Percentiles rank a stretch among this genome's conserved stretches.
These are phyloP conservation scores for Heliconius ismenius DNA, from an alignment of 2,888 invertebrate genomes.

Conservation along the genomic window DNA sequence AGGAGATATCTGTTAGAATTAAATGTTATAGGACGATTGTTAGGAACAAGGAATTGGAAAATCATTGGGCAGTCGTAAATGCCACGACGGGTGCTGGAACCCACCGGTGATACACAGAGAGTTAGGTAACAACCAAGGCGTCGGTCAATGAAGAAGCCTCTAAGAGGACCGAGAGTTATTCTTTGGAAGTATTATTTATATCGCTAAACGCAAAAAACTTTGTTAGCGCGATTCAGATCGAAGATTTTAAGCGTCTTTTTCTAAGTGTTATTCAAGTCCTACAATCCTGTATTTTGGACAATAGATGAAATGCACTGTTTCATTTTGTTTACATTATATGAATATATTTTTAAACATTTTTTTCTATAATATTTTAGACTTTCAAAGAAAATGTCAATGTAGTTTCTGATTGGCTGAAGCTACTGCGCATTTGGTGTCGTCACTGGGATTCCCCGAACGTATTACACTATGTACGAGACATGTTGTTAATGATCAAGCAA, in stretches of 20 bases:
- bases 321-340: not conserved
- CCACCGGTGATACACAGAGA: not conserved
- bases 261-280: not conserved
- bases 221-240: conserved; percentile 12
- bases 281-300: not conserved
- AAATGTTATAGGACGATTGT: not conserved
- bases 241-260: not conserved
- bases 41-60: not conserved
- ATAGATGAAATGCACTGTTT: not conserved
- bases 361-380: no score
- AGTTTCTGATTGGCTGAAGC: no score
- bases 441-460: no score
- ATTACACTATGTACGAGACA: no score
- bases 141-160: conserved; percentile 24
- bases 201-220: not conserved
- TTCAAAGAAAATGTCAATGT: no score
- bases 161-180: not conserved
- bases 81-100: conserved; percentile 18
- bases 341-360: not conserved
- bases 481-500: no score
- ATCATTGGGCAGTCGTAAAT: not conserved
- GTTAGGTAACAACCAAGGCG: conserved; percentile 21
- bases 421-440: no score
- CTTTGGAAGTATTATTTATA: conserved; percentile 5
- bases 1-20: not conserved